Evolutionary conservation across 2,113 vertebrate genomes (phyloP).

Genomic region (Elachura formosa): DNA sequence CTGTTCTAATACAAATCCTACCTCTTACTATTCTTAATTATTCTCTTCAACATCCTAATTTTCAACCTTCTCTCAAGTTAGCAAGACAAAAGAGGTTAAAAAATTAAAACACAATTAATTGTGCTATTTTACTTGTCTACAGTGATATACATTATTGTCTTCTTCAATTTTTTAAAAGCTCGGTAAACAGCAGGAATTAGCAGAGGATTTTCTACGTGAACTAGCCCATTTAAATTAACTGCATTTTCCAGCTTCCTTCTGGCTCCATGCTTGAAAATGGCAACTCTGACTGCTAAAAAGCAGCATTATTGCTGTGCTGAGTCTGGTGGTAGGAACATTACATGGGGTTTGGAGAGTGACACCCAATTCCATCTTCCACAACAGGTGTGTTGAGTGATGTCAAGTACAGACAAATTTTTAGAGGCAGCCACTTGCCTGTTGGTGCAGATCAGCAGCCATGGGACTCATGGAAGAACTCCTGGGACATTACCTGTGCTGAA

Average conservation of each 20-base stretch:
- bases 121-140: neutral
- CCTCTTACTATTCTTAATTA: neutral
- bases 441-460: neutral
- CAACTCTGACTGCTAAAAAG: neutral
- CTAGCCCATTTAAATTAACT: neutral
- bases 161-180: neutral
- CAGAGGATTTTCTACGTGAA: neutral
- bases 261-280: neutral
- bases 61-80: neutral
- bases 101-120: neutral
- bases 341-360: neutral
- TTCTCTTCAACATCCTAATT: neutral
- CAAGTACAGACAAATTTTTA: neutral
- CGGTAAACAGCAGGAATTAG: neutral
- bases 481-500: neutral
- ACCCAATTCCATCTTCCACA: accelerated
- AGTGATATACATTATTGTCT: neutral
- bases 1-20: neutral
- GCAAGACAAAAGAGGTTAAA: neutral
- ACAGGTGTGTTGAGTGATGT: accelerated
- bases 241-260: neutral
- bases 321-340: accelerated
- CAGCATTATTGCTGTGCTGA: neutral
- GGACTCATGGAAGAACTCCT: accelerated
- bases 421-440: neutral